These are phyloP conservation scores for Phyllostomus hastatus DNA, from an alignment of 2,113 vertebrate species.

Conservation along the genomic window DNA sequence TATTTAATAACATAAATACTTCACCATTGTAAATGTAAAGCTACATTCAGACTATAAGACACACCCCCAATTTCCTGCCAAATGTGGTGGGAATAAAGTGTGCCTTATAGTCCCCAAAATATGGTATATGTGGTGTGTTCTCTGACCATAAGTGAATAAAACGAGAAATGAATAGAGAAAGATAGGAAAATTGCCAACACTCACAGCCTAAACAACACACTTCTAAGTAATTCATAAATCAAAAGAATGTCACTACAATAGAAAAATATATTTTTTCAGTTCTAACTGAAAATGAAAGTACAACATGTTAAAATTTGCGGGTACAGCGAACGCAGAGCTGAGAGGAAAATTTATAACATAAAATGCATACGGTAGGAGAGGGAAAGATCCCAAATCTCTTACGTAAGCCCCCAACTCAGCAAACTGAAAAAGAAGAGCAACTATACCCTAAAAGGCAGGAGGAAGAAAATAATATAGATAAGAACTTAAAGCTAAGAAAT, in stretches of 20 bases:
- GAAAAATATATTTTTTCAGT: not conserved
- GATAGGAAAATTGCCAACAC: not conserved
- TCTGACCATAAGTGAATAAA: not conserved
- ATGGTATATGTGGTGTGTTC: not conserved
- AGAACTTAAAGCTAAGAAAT: not conserved
- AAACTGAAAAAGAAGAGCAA: not conserved
- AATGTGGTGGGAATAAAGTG: no score
- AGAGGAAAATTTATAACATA: not conserved
- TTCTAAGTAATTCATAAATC: not conserved
- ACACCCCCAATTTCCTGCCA: no score
- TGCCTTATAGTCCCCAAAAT: no score
- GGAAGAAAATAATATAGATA: not conserved
- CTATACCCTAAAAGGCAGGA: not conserved
- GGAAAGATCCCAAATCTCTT: not conserved
- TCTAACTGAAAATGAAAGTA: not conserved
- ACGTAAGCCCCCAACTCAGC: not conserved
- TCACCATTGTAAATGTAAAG: no score
- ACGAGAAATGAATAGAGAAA: not conserved
- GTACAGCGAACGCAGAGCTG: not conserved
- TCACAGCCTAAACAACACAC: not conserved
- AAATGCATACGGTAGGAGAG: not conserved
- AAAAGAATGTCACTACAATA: not conserved
- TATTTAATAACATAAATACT: no score
- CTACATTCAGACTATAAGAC: no score
- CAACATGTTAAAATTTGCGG: not conserved